These are phyloP conservation scores for Lasaia peninsularis DNA, from an alignment of 1,140 invertebrate genomes.

Conservation along the genomic window DNA sequence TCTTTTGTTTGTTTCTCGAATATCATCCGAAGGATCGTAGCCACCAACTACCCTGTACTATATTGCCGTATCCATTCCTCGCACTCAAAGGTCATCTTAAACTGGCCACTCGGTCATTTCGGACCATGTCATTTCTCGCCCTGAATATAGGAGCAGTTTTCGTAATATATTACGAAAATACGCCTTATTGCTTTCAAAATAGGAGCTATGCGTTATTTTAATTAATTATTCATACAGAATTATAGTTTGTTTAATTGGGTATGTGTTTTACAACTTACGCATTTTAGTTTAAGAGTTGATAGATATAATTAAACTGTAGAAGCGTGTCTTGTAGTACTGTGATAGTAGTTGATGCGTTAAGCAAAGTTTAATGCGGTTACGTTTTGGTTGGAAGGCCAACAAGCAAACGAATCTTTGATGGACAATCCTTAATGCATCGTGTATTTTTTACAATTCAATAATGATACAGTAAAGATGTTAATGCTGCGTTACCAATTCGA, in stretches of 20 bases:
- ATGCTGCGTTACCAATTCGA: no score
- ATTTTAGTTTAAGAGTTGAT: not conserved
- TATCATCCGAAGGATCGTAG: conserved; percentile 53
- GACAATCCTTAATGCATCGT: no score
- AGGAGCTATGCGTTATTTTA: not conserved
- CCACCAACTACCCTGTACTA: conserved; percentile 30
- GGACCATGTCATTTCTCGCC: conserved; percentile 39
- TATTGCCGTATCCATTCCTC: not conserved
- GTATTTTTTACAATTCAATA: no score
- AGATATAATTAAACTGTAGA: not conserved
- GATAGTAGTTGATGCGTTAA: no score
- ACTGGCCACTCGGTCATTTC: conserved; percentile 32
- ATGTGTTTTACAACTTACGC: conserved; percentile 4
- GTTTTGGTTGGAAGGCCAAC: no score
- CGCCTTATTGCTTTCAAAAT: conserved; percentile 10
- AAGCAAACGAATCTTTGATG: no score
- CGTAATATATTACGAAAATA: conserved; percentile 31
- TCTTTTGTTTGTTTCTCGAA: conserved; percentile 74
- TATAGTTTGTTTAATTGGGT: conserved; percentile 4
- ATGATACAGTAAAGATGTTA: no score
- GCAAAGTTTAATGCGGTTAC: no score
- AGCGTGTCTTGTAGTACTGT: no score
- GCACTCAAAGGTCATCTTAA: conserved; percentile 22
- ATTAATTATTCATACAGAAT: conserved; percentile 10
- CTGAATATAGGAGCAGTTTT: conserved; percentile 34